Evolutionary conservation across 2,113 vertebrate genomes (phyloP), one percentile per base, ranked within the genome.

Genomic region (Tauraco erythrolophus): DNA sequence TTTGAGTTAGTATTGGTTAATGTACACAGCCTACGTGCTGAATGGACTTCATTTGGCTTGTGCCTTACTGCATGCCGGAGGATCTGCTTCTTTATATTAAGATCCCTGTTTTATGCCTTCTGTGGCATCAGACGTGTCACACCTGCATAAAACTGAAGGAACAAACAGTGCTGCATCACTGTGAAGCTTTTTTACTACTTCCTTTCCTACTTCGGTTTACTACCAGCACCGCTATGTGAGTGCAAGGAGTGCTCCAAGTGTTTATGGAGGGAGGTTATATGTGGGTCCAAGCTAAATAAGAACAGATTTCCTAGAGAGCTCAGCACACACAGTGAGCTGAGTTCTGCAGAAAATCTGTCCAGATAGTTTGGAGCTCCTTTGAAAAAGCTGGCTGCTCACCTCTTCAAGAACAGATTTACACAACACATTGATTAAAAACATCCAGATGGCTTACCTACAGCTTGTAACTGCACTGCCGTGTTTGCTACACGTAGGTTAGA

Each of bases 51-150:
- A 53, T 74, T 83, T 91, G 84, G 79, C 62, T 86, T 91, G 95
- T 94, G 97, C 95, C 88, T 95, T 97, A 96, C 39, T 45, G 33
- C 60, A 37, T 88, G 85, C 56, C 68, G 46, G 48, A 95, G 43
- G 83, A 84, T 93, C 85, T 77, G 61, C 62, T 82, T 39, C 57
- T 90, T 72, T 65, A 13, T 72, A 31, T 64, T 79, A 48, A 19
- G 30, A 88, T 86, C 53, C 46, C 51, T 0, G 4, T 86, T 95
- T 92, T 84, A 86, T 88, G 72, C 60, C n/a, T 90, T 62, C 90
- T 60, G 71, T 88, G 88, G 62, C 71, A 75, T 74, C 50, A 46
- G n/a, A 45, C 15, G 7, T 31, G 46, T 84, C 91, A 78, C n/a
- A n/a, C 7, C 13, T 62, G 71, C 68, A 60, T 71, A 60, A 93